These are phyloP conservation scores for Marronus borbonicus DNA, from an alignment of 2,888 invertebrate genomes.

Conservation along the genomic window DNA sequence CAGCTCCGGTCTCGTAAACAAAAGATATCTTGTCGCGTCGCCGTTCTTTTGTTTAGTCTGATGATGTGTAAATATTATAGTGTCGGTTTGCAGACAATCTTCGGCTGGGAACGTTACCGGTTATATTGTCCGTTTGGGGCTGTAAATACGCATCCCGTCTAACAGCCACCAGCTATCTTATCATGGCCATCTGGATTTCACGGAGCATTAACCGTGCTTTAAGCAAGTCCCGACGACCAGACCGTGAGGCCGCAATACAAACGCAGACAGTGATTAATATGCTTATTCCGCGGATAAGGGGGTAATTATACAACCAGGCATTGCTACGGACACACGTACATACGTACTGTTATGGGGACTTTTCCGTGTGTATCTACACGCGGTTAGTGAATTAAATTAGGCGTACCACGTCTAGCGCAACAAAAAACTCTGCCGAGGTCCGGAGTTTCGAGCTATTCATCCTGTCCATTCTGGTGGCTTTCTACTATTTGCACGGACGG, in stretches of 20 bases:
- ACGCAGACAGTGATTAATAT: slow-evolving; percentile 41
- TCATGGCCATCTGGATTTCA: slow-evolving; percentile 57
- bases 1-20: slow-evolving; percentile 24
- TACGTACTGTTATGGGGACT: slow-evolving; percentile 6
- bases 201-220: slow-evolving; percentile 56
- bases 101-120: slow-evolving; percentile 22
- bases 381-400: slow-evolving; percentile 46
- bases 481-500: not conserved
- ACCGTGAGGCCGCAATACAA: slow-evolving; percentile 30
- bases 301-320: slow-evolving; percentile 17
- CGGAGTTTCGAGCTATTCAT: not conserved
- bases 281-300: slow-evolving; percentile 40
- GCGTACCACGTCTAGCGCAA: slow-evolving; percentile 28
- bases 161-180: slow-evolving; percentile 37
- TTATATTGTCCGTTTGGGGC: slow-evolving; percentile 16
- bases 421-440: not conserved
- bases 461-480: slow-evolving; percentile 16
- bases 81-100: slow-evolving; percentile 23
- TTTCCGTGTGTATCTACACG: slow-evolving; percentile 3
- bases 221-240: slow-evolving; percentile 23
- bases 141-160: not conserved
- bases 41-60: slow-evolving; percentile 33
- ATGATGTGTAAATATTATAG: slow-evolving; percentile 32
- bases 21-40: slow-evolving; percentile 6
- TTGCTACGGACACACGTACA: not conserved